Evolutionary conservation across 2,113 vertebrate species (phyloP), one percentile per base, ranked within the genome.

Genomic region (Suricata suricatta): DNA sequence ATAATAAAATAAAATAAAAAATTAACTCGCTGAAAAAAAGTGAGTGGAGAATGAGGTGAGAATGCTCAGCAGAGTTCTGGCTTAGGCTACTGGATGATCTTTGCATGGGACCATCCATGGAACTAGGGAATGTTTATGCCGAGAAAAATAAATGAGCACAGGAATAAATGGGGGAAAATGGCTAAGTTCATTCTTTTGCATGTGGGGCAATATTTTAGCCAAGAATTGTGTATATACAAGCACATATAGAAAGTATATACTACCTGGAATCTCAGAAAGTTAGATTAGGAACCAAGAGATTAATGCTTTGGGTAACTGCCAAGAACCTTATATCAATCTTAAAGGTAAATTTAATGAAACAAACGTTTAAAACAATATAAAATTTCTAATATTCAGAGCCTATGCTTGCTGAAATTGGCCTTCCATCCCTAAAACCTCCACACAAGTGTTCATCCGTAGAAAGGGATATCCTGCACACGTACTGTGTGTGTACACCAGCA

Each of bases 381-480:
- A 25, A 23, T 29, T 95, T 80, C 54, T n/a, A n/a, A 13, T 29
- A 80, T 72, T 80, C 50, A 19, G 60, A 47, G 17, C 23, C 16
- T n/a, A 90, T 38, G 41, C 14, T 35, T 19, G 13, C 27, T 63
- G 21, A 76, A 76, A 83, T 10, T 60, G 16, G 7, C 7, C 66
- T 47, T 83, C 13, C 12, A 35, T 4, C 4, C 33, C 23, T 50
- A 31, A 29, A 41, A 5, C 9, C 7, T 79, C 13, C 52, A 80
- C 41, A 72, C 50, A 80, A 12, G 74, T 60, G 12, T 11, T 2
- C 1, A 11, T 38, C 66, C 17, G 9, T 10, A 25, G 23, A 82
- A 2, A 15, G 16, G 12, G 5, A 5, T 10, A 25, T 19, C n/a
- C 15, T 17, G 0, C 21, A 9, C 4, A 52, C 16, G 7, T 23